Conservation (phyloP, 1,140 invertebrate genomes). For the Drosophila varians region DNA sequence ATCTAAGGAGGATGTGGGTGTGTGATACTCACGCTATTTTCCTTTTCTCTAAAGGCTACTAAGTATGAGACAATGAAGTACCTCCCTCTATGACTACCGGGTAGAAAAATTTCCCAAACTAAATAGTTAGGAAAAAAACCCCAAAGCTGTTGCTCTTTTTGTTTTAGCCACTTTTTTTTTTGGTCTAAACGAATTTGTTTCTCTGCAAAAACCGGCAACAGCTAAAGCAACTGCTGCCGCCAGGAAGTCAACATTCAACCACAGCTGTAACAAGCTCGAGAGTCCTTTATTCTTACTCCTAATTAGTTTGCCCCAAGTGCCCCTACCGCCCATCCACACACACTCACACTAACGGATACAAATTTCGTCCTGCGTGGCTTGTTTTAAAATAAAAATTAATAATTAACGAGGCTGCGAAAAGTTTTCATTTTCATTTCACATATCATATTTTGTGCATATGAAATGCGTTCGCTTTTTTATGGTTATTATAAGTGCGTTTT, state of each 20-base stretch:
- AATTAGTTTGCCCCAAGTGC: constrained; percentile 48
- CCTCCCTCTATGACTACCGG: no score
- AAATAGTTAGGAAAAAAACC: neutral
- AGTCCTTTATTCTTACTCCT: constrained; percentile 39
- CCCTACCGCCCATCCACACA: neutral
- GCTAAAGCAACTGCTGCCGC: constrained; percentile 4
- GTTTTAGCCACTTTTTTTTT: neutral
- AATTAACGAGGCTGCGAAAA: constrained; percentile 57
- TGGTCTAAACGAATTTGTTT: neutral
- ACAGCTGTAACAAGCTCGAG: constrained; percentile 21
- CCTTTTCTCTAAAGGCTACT: no score
- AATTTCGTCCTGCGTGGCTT: neutral
- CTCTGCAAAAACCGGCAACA: constrained; percentile 1
- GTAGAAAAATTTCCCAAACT: neutral
- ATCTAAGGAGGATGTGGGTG: no score
- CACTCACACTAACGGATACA: neutral
- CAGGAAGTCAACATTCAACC: constrained; percentile 25
- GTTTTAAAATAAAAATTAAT: constrained; percentile 55
- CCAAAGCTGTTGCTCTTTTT: neutral
- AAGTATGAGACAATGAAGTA: no score
- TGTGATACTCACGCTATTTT: no score
- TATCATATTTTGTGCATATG: constrained; percentile 36
- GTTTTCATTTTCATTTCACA: constrained; percentile 39
- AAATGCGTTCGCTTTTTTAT: constrained; percentile 41
- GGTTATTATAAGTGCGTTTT: constrained; percentile 26